Conservation (phyloP, 2,113 vertebrate species). For the Ornithorhynchus anatinus region DNA sequence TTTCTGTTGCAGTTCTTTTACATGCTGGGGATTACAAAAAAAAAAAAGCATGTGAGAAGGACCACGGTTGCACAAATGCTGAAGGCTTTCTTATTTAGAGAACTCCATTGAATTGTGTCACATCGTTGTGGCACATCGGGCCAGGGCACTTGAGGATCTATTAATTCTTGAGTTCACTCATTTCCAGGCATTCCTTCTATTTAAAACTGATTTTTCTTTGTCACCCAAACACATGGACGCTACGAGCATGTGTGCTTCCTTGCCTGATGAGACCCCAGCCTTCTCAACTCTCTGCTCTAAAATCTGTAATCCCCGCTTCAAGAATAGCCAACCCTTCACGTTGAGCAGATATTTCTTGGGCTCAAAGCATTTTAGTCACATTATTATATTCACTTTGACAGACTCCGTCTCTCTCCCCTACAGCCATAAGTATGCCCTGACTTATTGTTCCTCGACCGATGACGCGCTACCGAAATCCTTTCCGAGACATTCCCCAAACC, state of each 20-base stretch:
- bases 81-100: slow-evolving; percentile 58
- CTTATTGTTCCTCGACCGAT: slow-evolving; percentile 23
- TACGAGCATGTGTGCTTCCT: slow-evolving; percentile 1
- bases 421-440: neutral
- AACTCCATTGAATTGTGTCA: slow-evolving; percentile 30
- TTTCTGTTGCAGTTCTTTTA: slow-evolving; percentile 44
- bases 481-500: neutral
- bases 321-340: slow-evolving; percentile 2
- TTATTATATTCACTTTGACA: slow-evolving; percentile 2
- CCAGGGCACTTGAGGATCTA: slow-evolving; percentile 47
- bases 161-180: slow-evolving; percentile 34
- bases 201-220: slow-evolving; percentile 46
- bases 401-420: neutral
- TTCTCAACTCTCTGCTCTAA: neutral
- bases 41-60: slow-evolving; percentile 31
- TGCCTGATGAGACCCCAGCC: neutral
- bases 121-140: slow-evolving; percentile 53
- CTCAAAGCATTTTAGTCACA: neutral
- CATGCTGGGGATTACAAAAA: slow-evolving; percentile 41
- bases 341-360: neutral
- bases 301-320: neutral
- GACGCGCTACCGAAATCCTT: slow-evolving; percentile 33
- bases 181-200: slow-evolving; percentile 46
- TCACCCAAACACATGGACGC: neutral
- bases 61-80: slow-evolving; percentile 52